Evolutionary conservation across 2,888 invertebrate genomes (phyloP).

Genomic region (Ennomos erosarius): DNA sequence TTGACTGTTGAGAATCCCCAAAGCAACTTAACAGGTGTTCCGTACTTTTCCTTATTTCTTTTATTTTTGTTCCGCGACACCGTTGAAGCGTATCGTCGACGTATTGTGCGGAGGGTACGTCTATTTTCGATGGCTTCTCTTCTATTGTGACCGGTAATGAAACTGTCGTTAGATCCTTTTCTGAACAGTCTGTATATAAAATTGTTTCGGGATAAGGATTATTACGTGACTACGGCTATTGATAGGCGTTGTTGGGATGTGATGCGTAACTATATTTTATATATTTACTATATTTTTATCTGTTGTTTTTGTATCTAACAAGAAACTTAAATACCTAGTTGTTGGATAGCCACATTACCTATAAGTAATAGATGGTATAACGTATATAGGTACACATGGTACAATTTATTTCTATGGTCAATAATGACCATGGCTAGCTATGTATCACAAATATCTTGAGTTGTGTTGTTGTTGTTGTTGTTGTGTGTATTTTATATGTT

Average conservation of each 20-base stretch:
- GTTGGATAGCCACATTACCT: too few relatives aligned
- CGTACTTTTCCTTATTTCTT: slow-evolving; percentile 51
- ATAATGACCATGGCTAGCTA: too few relatives aligned
- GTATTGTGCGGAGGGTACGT: slow-evolving; percentile 35
- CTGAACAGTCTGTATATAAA: slow-evolving; percentile 29
- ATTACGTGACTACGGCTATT: slow-evolving; percentile 7
- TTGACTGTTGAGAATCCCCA: slow-evolving; percentile 35
- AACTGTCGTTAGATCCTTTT: slow-evolving; percentile 39
- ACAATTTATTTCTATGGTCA: too few relatives aligned
- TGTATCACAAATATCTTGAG: too few relatives aligned
- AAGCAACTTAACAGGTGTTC: slow-evolving; percentile 42
- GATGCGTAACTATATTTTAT: too few relatives aligned
- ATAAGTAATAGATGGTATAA: too few relatives aligned
- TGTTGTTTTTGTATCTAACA: too few relatives aligned
- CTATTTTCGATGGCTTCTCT: slow-evolving; percentile 36
- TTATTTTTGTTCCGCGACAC: slow-evolving; percentile 49
- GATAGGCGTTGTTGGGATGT: slow-evolving; percentile 5
- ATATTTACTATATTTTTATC: too few relatives aligned
- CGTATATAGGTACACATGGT: too few relatives aligned
- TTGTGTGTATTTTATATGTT: too few relatives aligned
- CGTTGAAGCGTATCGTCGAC: slow-evolving; percentile 58
- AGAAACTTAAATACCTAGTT: too few relatives aligned
- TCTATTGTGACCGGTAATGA: slow-evolving; percentile 39
- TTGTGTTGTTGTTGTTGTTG: too few relatives aligned
- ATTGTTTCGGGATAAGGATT: slow-evolving; percentile 26